phyloP scores from a whole-genome alignment of 2,888 invertebrate genomes.

The Fragum sueziense region DNA sequence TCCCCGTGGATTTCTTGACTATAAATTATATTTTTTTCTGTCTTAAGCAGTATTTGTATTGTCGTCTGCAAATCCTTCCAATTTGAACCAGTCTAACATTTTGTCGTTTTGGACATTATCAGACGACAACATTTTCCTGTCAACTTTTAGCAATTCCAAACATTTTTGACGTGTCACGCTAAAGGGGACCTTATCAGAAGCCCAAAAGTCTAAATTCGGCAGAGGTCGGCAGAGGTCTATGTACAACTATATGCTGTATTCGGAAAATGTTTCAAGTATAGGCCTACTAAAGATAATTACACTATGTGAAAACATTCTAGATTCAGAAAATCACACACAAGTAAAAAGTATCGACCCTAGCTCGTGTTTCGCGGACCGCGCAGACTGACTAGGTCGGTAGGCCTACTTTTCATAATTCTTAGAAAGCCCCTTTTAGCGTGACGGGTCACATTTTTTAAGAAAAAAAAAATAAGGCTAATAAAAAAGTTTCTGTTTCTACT shows the following conservation, averaged over 20 bases:
- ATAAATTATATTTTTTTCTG: not conserved
- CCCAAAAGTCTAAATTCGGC: too few species aligned
- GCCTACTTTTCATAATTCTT: not conserved
- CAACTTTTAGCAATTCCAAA: not conserved
- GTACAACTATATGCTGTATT: too few species aligned
- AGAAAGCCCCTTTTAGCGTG: not conserved
- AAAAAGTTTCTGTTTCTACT: not conserved
- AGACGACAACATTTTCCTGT: not conserved
- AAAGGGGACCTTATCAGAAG: too few species aligned
- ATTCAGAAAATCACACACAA: too few species aligned
- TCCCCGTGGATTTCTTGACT: not conserved
- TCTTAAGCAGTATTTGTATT: not conserved
- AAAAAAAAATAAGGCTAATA: not conserved
- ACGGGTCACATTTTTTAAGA: too few species aligned
- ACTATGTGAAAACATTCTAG: too few species aligned
- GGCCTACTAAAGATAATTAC: too few species aligned
- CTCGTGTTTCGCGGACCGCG: not conserved
- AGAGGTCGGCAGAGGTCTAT: too few species aligned
- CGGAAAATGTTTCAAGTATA: too few species aligned
- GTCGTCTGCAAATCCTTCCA: not conserved
- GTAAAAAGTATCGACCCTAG: not conserved
- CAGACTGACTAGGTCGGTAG: not conserved
- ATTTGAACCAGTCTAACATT: not conserved
- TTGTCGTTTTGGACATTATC: not conserved
- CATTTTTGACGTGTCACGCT: too few species aligned